Conservation (phyloP, 2,797 vertebrate species). For the Mastacembelus armatus region DNA sequence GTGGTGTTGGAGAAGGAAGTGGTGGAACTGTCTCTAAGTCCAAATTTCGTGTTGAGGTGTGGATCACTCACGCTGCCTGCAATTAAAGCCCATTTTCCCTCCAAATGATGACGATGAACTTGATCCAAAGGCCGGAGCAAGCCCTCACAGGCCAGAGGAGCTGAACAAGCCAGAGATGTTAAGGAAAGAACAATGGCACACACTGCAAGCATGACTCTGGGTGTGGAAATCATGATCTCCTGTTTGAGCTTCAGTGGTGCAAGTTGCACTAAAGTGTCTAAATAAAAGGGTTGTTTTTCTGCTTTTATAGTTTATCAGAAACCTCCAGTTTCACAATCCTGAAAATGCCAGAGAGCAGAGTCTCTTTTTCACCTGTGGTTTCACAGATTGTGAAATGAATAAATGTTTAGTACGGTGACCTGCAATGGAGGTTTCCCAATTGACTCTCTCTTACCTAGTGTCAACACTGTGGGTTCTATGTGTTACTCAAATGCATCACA, state of each 20-base stretch:
- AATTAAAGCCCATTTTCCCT: constrained; percentile 42
- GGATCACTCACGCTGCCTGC: constrained; percentile 38
- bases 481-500: no score
- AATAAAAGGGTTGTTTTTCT: not conserved
- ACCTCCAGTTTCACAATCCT: constrained; percentile 25
- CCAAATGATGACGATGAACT: constrained; percentile 12
- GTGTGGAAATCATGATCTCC: not conserved
- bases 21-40: constrained; percentile 38
- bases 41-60: constrained; percentile 18
- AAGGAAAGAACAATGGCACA: constrained; percentile 23
- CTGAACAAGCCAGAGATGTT: constrained; percentile 34
- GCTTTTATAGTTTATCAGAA: constrained; percentile 32
- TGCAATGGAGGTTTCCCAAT: not conserved
- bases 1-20: constrained; percentile 17
- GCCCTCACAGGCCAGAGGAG: constrained; percentile 47
- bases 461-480: no score
- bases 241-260: no score
- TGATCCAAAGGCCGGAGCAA: constrained; percentile 34
- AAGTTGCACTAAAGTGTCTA: not conserved
- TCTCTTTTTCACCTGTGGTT: constrained; percentile 21
- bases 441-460: not conserved
- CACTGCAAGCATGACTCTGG: constrained; percentile 24
- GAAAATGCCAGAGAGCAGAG: constrained; percentile 29
- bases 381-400: constrained; percentile 39
- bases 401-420: not conserved